phyloP scores from a whole-genome alignment of 2,797 vertebrate genomes.

The Diceros bicornis region DNA sequence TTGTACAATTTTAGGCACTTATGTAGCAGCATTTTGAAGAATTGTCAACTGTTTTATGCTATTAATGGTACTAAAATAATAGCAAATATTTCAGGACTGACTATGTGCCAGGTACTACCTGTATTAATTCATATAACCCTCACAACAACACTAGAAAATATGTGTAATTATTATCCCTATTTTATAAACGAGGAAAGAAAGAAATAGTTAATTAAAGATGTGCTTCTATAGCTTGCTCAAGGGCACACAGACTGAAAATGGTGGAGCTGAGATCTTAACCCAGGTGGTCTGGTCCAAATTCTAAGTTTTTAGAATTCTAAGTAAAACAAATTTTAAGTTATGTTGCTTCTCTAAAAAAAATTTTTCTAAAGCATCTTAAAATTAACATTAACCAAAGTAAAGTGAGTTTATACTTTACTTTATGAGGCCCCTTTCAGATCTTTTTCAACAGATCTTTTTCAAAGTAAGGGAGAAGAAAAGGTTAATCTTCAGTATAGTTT shows the following conservation, averaged over 20 bases:
- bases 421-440: background rate
- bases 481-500: constrained; percentile 19
- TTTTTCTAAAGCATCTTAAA: background rate
- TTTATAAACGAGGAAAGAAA: constrained; percentile 36
- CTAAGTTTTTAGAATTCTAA: no score
- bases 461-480: constrained; percentile 44
- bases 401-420: background rate
- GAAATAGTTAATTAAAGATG: background rate
- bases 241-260: background rate
- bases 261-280: background rate
- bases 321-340: no score
- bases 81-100: constrained; percentile 44
- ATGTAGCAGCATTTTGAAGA: constrained; percentile 27
- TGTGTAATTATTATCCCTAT: background rate
- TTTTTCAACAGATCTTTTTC: constrained; percentile 23
- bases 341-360: background rate
- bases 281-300: background rate
- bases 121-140: constrained; percentile 21
- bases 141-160: background rate
- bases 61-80: constrained; percentile 41
- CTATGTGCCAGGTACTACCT: background rate
- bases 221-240: background rate
- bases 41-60: background rate
- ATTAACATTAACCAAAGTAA: constrained; percentile 10
- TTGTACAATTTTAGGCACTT: background rate